phyloP scores from a whole-genome alignment of 2,113 vertebrate species.

The Gymnorhina tibicen region DNA sequence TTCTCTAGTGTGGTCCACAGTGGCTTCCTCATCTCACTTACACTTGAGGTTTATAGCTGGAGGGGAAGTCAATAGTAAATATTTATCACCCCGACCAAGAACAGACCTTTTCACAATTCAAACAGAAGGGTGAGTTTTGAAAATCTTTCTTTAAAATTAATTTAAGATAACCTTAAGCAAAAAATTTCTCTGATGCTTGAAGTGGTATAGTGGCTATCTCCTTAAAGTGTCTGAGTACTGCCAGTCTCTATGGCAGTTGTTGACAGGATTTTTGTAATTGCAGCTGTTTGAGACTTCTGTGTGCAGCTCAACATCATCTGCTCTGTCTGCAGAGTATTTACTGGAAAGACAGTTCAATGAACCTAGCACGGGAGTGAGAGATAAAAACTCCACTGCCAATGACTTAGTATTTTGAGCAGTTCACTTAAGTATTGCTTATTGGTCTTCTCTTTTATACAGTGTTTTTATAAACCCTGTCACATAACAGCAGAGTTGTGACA shows the following conservation, averaged over 20 bases:
- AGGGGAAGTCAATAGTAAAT: constrained; percentile 66
- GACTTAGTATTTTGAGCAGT: neutral
- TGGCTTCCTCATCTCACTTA: constrained; percentile 63
- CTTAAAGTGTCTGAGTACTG: neutral
- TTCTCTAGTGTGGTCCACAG: constrained; percentile 74
- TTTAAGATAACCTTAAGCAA: constrained; percentile 32
- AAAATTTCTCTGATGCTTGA: constrained; percentile 10
- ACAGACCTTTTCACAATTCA: constrained; percentile 66
- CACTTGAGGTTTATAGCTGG: constrained; percentile 55
- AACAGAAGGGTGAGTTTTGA: constrained; percentile 75
- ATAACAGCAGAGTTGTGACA: neutral
- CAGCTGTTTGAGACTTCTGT: neutral
- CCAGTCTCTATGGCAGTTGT: neutral
- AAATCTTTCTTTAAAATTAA: constrained; percentile 54
- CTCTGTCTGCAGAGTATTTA: neutral
- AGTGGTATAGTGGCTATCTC: constrained; percentile 2
- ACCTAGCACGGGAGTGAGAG: neutral
- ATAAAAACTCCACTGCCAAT: neutral
- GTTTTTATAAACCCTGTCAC: neutral
- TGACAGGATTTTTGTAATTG: neutral
- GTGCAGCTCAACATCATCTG: constrained; percentile 10
- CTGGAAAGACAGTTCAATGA: neutral
- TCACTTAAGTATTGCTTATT: neutral
- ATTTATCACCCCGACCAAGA: constrained; percentile 65
- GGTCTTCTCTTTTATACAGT: neutral